These are phyloP conservation scores for Danio jaintianensis DNA, from an alignment of 2,797 vertebrate genomes.

Conservation along the genomic window DNA sequence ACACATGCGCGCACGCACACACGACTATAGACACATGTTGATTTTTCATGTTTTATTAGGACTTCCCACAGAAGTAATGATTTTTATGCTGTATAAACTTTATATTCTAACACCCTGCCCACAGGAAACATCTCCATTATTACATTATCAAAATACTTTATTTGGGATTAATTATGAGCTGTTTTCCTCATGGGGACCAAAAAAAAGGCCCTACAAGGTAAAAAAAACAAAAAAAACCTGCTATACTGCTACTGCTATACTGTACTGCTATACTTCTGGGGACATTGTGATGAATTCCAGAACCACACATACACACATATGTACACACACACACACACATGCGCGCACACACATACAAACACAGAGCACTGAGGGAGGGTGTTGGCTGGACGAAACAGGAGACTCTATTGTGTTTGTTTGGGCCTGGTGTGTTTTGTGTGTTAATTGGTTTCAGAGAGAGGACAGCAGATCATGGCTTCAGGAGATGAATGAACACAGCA, in stretches of 20 bases:
- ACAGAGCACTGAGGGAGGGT: constrained; percentile 57
- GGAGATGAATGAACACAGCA: constrained; percentile 4
- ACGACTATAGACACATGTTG: constrained; percentile 19
- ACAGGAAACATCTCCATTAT: too few species aligned
- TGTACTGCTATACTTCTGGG: too few species aligned
- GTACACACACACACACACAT: constrained; percentile 1
- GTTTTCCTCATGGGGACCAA: too few species aligned
- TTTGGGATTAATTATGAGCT: too few species aligned
- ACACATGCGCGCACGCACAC: constrained; percentile 8
- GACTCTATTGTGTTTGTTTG: constrained; percentile 49
- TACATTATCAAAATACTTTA: too few species aligned
- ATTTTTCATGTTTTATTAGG: constrained; percentile 45
- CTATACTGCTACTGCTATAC: too few species aligned
- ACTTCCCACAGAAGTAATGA: too few species aligned
- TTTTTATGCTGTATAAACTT: too few species aligned
- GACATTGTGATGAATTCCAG: too few species aligned
- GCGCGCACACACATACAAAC: constrained; percentile 4
- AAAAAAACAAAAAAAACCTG: too few species aligned
- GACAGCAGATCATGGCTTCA: constrained; percentile 24
- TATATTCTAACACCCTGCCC: too few species aligned
- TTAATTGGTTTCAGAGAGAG: constrained; percentile 67
- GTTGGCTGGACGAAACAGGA: constrained; percentile 64
- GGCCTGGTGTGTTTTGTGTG: constrained; percentile 43
- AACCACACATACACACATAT: neutral
- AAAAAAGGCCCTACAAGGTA: too few species aligned